Percentiles rank a stretch among this genome's conserved stretches.
phyloP scores from a whole-genome alignment of 2,888 invertebrate species.

The Ectemnius cavifrons region DNA sequence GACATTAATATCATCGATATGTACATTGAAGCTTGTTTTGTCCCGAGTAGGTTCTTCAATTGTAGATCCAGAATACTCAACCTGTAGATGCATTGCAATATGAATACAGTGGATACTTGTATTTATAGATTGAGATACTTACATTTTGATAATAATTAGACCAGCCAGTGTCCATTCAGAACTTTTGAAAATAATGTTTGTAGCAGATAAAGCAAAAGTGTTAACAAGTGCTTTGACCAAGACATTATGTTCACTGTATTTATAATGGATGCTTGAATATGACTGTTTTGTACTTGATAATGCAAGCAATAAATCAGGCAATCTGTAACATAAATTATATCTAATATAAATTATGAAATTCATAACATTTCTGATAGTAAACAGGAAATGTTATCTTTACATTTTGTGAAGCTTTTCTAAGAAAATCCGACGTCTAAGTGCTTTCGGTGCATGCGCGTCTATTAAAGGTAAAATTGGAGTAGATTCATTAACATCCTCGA shows the following conservation, averaged over 20 bases:
- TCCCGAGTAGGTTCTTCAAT: slow-evolving; percentile 62
- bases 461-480: slow-evolving; percentile 82
- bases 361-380: background rate
- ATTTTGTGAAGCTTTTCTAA: slow-evolving; percentile 84
- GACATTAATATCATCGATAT: slow-evolving; percentile 73
- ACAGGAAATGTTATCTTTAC: slow-evolving; percentile 71
- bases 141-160: slow-evolving; percentile 85
- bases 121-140: slow-evolving; percentile 68
- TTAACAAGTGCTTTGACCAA: slow-evolving; percentile 79
- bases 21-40: slow-evolving; percentile 69
- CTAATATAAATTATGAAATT: slow-evolving; percentile 17
- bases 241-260: slow-evolving; percentile 60
- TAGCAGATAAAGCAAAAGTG: slow-evolving; percentile 84
- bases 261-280: slow-evolving; percentile 30
- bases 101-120: slow-evolving; percentile 5
- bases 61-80: slow-evolving; percentile 67
- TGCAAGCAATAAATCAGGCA: slow-evolving; percentile 81
- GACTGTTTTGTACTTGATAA: slow-evolving; percentile 71
- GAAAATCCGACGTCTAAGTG: slow-evolving; percentile 84
- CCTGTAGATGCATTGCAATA: slow-evolving; percentile 52
- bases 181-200: slow-evolving; percentile 87
- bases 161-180: slow-evolving; percentile 86
- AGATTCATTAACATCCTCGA: slow-evolving; percentile 67
- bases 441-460: slow-evolving; percentile 84
- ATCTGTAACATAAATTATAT: slow-evolving; percentile 59